These are phyloP conservation scores for Eolophus roseicapilla DNA, from an alignment of 2,113 vertebrate species.

Conservation along the genomic window DNA sequence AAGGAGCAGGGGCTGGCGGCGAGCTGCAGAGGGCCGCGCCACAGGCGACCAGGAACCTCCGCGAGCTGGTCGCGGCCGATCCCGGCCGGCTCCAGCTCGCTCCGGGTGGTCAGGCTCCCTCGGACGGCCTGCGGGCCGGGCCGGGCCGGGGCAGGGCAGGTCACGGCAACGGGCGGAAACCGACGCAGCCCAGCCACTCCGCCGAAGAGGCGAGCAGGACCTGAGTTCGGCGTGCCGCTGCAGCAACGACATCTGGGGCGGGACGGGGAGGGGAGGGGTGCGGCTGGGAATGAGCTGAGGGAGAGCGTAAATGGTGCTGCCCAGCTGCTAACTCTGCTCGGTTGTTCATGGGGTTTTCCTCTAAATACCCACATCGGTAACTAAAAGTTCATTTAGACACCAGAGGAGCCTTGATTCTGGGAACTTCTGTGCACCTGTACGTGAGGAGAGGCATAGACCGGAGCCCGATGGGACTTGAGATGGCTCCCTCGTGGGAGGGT, in stretches of 20 bases:
- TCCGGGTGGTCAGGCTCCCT: background rate
- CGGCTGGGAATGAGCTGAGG: background rate
- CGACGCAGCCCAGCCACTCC: fast-evolving
- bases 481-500: too few relatives aligned
- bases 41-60: fast-evolving
- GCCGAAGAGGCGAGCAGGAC: background rate
- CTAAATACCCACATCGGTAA: fast-evolving
- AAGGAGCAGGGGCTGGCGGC: fast-evolving
- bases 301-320: fast-evolving
- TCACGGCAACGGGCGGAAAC: background rate
- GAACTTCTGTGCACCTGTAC: fast-evolving
- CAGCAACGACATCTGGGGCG: background rate
- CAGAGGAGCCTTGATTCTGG: background rate
- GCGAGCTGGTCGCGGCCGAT: fast-evolving
- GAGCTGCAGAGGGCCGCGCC: fast-evolving
- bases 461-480: too few relatives aligned
- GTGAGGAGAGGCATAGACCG: fast-evolving
- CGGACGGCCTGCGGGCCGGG: background rate
- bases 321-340: background rate
- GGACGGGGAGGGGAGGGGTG: too few relatives aligned
- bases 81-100: fast-evolving
- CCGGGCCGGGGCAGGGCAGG: background rate
- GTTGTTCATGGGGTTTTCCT: background rate
- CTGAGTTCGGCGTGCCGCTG: background rate
- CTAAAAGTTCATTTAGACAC: too few relatives aligned